A percentile compares a stretch with the other conserved stretches of the same genome.
These are phyloP conservation scores for Agriopis leucophaearia DNA, from an alignment of 2,888 invertebrate genomes.

Conservation along the genomic window DNA sequence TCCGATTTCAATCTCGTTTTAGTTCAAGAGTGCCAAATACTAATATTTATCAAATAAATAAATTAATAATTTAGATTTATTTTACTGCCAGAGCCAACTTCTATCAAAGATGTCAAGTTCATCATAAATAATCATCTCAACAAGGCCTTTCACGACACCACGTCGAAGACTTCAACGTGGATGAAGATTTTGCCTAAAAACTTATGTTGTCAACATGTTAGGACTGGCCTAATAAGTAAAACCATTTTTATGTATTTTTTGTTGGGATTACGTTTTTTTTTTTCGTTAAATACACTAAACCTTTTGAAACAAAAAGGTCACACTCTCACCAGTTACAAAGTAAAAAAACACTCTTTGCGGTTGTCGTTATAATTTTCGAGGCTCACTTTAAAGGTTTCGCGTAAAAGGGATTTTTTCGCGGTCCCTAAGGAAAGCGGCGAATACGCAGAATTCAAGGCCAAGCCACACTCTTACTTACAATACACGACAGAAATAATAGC, in stretches of 20 bases:
- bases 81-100: too few relatives aligned
- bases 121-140: too few relatives aligned
- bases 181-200: too few relatives aligned
- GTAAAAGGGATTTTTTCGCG: conserved; percentile 34
- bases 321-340: conserved; percentile 18
- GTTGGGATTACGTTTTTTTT: neutral
- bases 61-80: too few relatives aligned
- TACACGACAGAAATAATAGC: neutral
- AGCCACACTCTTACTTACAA: neutral
- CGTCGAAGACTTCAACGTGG: too few relatives aligned
- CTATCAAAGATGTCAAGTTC: too few relatives aligned
- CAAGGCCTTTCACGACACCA: too few relatives aligned
- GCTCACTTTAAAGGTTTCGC: conserved; percentile 32
- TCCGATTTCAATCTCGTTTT: too few relatives aligned
- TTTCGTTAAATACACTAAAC: neutral
- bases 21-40: too few relatives aligned
- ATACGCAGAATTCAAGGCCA: conserved; percentile 30
- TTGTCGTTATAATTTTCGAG: conserved; percentile 33
- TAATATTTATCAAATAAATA: too few relatives aligned
- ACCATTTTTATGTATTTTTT: neutral
- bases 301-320: conserved; percentile 12
- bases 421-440: conserved; percentile 35
- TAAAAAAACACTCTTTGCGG: conserved; percentile 31
- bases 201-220: too few relatives aligned
- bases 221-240: too few relatives aligned